phyloP scores from a whole-genome alignment of 2,888 invertebrate genomes.

The Carpatolechia fugitivella region DNA sequence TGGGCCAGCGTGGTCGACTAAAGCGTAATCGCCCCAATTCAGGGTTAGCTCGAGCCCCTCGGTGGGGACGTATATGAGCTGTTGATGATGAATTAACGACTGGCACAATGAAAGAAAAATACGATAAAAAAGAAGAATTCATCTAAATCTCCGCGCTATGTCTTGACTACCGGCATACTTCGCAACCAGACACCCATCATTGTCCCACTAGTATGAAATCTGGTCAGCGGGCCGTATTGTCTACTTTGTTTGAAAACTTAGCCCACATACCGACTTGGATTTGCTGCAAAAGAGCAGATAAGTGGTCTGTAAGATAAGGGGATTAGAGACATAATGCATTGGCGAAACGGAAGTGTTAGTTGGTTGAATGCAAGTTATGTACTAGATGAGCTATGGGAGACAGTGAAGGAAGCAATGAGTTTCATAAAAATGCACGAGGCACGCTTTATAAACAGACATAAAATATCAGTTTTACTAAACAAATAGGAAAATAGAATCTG shows the following conservation, averaged over 20 bases:
- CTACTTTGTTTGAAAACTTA: slow-evolving; percentile 56
- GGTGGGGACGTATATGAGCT: no score
- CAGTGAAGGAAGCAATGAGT: not conserved
- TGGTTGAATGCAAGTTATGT: not conserved
- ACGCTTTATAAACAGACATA: no score
- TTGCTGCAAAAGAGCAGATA: not conserved
- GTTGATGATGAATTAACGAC: no score
- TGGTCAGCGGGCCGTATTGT: slow-evolving; percentile 50
- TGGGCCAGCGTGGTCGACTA: no score
- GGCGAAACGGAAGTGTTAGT: not conserved
- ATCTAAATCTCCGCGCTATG: not conserved
- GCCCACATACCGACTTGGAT: slow-evolving; percentile 1
- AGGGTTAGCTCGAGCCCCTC: no score
- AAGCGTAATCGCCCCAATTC: no score
- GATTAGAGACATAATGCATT: not conserved
- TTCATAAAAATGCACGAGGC: no score
- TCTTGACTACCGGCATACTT: slow-evolving; percentile 19
- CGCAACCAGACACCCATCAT: slow-evolving; percentile 35
- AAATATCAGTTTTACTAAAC: no score
- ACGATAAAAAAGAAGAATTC: not conserved
- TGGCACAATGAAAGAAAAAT: no score
- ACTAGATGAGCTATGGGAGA: not conserved
- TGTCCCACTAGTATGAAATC: slow-evolving; percentile 29
- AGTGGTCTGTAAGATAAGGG: not conserved
- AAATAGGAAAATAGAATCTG: no score